Evolutionary conservation across 2,113 vertebrate species (phyloP), one percentile per base, ranked within the genome.

Genomic region (Notothenia rossii): DNA sequence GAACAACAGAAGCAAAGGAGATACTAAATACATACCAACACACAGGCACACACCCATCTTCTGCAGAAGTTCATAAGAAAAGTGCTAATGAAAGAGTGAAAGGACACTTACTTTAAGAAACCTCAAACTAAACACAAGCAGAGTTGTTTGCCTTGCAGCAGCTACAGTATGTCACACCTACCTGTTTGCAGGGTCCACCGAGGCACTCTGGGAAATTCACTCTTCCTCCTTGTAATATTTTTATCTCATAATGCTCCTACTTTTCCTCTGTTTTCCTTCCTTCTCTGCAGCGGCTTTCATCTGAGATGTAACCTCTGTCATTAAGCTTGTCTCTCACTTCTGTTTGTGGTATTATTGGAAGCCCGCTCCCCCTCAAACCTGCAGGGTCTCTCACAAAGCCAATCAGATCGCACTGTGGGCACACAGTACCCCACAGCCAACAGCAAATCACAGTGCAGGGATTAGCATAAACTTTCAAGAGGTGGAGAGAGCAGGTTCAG

Each of bases 361-460:
- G 67, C 87, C 83, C 60, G 62, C 81, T 84, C 73, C 89, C 84
- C 89, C 85, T 91, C 66, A 88, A 91, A 92, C 86, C 67, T 54
- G 66, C 74, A 72, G 85, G 82, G 76, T 87, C 86, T 58, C 75
- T 54, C 50, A 12, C 5, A 59, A 72, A 83, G 82, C 89, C 91
- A 92, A 94, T 92, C 86, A 87, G 63, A 84, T 75, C 5, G 64
- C 58, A 10, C 75, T 7, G 53, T 40, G 53, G 86, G 61, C 48
- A n/a, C 75, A 53, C 68, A 20, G 78, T 17, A 33, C 73, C 81
- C 76, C 46, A 2, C 29, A 8, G 51, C n/a, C 20, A 64, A 48
- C 71, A 25, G 61, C 93, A 53, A 91, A 92, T 91, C 84, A 79
- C 58, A 74, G 77, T 0, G 1, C 54, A 43, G 71, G 67, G 66